Evolutionary conservation across 2,888 invertebrate species (phyloP), one percentile per base, ranked within the genome.

Genomic region (Sclerodermus sp.): DNA sequence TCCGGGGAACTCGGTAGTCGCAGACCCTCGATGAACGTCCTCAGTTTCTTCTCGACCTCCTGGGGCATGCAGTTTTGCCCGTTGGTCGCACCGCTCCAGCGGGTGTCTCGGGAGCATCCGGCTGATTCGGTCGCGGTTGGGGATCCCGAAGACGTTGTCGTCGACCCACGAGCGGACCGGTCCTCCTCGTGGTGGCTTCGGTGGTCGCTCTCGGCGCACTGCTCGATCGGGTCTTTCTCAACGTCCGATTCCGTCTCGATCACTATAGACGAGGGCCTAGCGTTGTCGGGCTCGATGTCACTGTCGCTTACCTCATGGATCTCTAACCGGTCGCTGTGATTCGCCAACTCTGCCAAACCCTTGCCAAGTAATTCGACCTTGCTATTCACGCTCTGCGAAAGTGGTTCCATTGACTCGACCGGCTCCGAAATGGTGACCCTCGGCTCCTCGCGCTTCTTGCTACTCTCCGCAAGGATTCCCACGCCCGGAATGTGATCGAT

Each of bases 181-280:
- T n/a, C n/a, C n/a, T n/a, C n/a, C 46, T 45, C 3, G 51, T 44
- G n/a, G 48, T 31, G 0, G 36, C 37, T 10, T 14, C 31, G 23
- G 23, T 14, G 10, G 18, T 43, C 40, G 30, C 18, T 8, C 34
- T 34, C 34, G 34, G 34, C 4, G 34, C 10, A 13, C 34, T 34
- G 34, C 4, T 79, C 77, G 1, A 81, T 77, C 58, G 79, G 79
- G 68, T 85, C 86, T 81, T 83, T 84, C 63, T 86, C 84, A 32
- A 82, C 75, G 58, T 87, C 87, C 0, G 85, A 83, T 49, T 86
- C 87, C 16, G 82, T 84, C 73, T 88, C 88, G 34, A 84, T 82
- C 12, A 89, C 80, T 18, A 87, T 72, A 10, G 84, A 13, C 23
- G 23, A 5, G 4, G 80, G 46, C 18, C 51, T 45, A 4, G 41